phyloP scores from a whole-genome alignment of 2,797 vertebrate genomes.

The Anniella stebbinsi region DNA sequence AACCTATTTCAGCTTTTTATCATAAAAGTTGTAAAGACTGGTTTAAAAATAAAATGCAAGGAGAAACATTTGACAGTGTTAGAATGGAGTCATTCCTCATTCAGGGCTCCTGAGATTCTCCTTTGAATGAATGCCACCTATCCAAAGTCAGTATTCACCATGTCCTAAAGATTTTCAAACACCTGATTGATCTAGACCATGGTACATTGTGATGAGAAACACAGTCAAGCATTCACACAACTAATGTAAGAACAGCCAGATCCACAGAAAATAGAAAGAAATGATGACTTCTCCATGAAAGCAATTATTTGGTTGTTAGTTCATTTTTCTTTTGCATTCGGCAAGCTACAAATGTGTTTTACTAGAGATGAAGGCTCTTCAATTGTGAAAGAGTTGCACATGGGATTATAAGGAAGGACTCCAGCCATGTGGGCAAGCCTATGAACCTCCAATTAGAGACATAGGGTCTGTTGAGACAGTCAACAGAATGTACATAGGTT shows the following conservation, averaged over 20 bases:
- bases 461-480: background rate
- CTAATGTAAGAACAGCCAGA: background rate
- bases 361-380: background rate
- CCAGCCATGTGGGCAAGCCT: background rate
- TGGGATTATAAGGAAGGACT: background rate
- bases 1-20: conserved; percentile 32
- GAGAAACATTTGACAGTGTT: background rate
- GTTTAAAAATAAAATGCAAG: conserved; percentile 19
- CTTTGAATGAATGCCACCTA: background rate
- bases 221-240: background rate
- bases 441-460: background rate
- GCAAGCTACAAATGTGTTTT: background rate
- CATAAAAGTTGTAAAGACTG: conserved; percentile 19
- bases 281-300: background rate
- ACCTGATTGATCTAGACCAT: background rate
- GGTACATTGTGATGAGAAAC: background rate
- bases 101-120: background rate
- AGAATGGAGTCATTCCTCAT: background rate
- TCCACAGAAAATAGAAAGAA: background rate
- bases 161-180: background rate
- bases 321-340: background rate
- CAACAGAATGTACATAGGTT: background rate
- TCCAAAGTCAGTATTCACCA: background rate
- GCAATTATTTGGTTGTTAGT: background rate
- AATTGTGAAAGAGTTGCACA: background rate